These are phyloP conservation scores for Danio albolineatus DNA, from an alignment of 2,797 vertebrate species.

Conservation along the genomic window DNA sequence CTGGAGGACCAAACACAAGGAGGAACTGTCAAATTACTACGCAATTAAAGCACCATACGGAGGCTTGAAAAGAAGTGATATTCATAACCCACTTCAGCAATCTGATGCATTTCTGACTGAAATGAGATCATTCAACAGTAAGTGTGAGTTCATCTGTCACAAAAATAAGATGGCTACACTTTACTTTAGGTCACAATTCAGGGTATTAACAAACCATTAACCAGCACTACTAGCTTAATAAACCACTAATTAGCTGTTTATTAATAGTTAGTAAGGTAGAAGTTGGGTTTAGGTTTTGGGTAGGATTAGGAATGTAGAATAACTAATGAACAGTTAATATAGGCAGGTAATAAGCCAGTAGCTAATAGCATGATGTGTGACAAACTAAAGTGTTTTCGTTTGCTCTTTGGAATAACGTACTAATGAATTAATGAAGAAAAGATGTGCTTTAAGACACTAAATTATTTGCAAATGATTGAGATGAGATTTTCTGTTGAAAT, in stretches of 20 bases:
- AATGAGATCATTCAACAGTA: neutral
- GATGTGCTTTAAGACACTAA: neutral
- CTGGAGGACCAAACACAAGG: conserved; percentile 69
- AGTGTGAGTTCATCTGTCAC: no score
- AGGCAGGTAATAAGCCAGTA: no score
- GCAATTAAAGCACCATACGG: neutral
- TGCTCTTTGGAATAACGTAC: neutral
- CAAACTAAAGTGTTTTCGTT: neutral
- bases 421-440: neutral
- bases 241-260: no score
- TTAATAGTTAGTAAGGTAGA: no score
- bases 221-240: no score
- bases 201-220: no score
- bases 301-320: neutral
- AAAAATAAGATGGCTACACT: no score
- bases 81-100: neutral
- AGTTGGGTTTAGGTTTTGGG: no score
- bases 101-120: neutral
- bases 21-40: neutral
- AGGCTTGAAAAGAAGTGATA: neutral
- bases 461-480: neutral
- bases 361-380: no score
- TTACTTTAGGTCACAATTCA: no score
- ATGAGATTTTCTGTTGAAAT: conserved; percentile 12
- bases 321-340: no score